These are phyloP conservation scores for Capromys pilorides DNA, from an alignment of 2,797 vertebrate genomes.

Conservation along the genomic window DNA sequence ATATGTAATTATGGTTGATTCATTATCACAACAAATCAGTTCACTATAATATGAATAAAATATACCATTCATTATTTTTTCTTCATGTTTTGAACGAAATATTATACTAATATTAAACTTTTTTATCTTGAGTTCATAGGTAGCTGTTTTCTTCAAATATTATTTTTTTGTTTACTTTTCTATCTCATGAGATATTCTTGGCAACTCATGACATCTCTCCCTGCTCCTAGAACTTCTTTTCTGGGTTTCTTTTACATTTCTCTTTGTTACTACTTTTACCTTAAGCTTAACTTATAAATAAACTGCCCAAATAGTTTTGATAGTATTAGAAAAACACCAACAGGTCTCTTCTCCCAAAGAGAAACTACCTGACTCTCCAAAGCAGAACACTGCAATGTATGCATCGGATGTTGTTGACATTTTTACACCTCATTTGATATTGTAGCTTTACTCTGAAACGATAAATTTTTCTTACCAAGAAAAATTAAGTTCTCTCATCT, in stretches of 20 bases:
- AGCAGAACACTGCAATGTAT: background rate
- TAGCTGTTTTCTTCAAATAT: background rate
- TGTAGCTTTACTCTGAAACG: background rate
- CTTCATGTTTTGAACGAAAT: background rate
- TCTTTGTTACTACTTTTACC: background rate
- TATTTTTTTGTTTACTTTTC: slow-evolving; percentile 17
- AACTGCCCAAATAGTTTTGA: background rate
- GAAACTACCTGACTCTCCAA: background rate
- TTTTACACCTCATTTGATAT: background rate
- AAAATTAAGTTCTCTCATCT: background rate
- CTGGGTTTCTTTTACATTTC: background rate
- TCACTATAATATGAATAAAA: background rate
- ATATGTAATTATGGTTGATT: background rate
- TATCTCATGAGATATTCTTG: slow-evolving; percentile 22
- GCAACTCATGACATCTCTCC: background rate
- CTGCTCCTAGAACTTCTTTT: background rate
- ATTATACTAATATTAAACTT: background rate
- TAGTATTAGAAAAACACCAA: background rate
- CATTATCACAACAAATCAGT: slow-evolving; percentile 12
- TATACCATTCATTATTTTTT: background rate
- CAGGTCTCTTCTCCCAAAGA: background rate
- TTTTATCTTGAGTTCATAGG: background rate
- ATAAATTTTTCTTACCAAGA: background rate
- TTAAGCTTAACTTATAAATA: slow-evolving; percentile 14
- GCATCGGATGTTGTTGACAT: background rate